A percentile compares a stretch with the other conserved stretches of the same genome.
These are phyloP conservation scores for Epinotia brunnichana DNA, from an alignment of 2,888 invertebrate genomes.

Conservation along the genomic window DNA sequence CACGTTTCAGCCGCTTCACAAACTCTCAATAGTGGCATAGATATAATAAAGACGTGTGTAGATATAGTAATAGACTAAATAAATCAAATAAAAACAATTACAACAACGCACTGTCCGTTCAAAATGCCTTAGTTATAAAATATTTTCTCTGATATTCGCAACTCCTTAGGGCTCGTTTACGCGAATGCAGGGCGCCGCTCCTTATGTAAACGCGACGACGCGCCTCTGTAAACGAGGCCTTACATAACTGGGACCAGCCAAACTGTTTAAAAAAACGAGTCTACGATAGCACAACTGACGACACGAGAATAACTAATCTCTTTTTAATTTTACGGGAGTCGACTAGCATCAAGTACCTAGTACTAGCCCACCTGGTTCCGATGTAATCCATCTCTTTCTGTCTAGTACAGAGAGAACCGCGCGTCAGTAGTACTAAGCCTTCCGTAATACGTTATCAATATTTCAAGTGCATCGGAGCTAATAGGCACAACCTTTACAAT, in stretches of 20 bases:
- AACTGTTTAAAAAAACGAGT: background rate
- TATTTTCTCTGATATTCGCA: constrained; percentile 71
- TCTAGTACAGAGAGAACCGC: background rate
- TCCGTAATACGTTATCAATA: constrained; percentile 34
- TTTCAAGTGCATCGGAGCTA: constrained; percentile 39
- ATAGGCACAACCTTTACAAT: constrained; percentile 69
- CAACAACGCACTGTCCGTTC: background rate
- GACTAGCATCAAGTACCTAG: no score
- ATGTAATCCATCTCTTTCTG: constrained; percentile 1
- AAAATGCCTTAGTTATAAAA: constrained; percentile 52
- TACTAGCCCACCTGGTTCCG: no score
- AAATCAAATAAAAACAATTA: no score
- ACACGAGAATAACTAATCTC: background rate
- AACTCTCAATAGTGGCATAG: no score
- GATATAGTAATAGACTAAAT: no score
- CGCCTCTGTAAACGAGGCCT: background rate
- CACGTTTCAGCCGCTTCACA: no score
- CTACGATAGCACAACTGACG: background rate
- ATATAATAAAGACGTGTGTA: no score
- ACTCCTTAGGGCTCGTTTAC: constrained; percentile 54
- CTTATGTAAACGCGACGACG: background rate
- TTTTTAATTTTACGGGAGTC: no score
- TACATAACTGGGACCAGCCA: background rate
- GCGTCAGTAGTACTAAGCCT: constrained; percentile 1
- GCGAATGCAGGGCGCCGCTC: background rate